These are phyloP conservation scores for Calonectris borealis DNA, from an alignment of 2,113 vertebrate species.

Conservation along the genomic window DNA sequence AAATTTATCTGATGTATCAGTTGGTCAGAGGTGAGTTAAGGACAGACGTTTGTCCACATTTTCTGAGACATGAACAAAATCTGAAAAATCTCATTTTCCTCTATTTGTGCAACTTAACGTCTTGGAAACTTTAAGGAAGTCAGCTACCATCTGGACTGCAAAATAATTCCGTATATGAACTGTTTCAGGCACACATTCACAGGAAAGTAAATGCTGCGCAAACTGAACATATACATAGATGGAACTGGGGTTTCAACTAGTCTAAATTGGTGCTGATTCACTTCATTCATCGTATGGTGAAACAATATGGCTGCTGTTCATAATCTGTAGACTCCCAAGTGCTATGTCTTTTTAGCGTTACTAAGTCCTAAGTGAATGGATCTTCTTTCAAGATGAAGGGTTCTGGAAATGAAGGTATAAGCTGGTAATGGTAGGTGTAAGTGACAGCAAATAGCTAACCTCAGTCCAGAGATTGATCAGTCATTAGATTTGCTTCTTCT, in stretches of 20 bases:
- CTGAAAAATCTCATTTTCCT: not conserved
- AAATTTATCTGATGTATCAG: constrained; percentile 78
- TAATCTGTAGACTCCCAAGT: not conserved
- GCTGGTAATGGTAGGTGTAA: not conserved
- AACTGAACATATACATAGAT: not conserved
- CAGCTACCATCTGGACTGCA: not conserved
- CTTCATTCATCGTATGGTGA: not conserved
- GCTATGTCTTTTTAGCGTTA: not conserved
- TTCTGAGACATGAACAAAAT: not conserved
- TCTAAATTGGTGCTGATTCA: not conserved
- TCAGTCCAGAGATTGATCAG: not conserved
- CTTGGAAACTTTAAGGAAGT: not conserved
- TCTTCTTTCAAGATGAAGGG: not conserved
- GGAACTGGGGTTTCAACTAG: not conserved
- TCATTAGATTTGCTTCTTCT: not conserved
- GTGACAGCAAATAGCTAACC: not conserved
- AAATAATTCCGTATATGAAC: not conserved
- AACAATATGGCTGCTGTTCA: not conserved
- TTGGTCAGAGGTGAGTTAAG: constrained; percentile 86
- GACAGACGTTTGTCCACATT: not conserved
- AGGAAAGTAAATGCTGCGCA: not conserved
- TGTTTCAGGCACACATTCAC: not conserved
- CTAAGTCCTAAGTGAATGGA: not conserved
- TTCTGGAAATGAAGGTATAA: not conserved
- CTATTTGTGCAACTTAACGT: not conserved